Percentiles rank a stretch among this genome's conserved stretches.
These are phyloP conservation scores for Otolemur garnettii DNA, from an alignment of 2,113 vertebrate genomes.

Conservation along the genomic window DNA sequence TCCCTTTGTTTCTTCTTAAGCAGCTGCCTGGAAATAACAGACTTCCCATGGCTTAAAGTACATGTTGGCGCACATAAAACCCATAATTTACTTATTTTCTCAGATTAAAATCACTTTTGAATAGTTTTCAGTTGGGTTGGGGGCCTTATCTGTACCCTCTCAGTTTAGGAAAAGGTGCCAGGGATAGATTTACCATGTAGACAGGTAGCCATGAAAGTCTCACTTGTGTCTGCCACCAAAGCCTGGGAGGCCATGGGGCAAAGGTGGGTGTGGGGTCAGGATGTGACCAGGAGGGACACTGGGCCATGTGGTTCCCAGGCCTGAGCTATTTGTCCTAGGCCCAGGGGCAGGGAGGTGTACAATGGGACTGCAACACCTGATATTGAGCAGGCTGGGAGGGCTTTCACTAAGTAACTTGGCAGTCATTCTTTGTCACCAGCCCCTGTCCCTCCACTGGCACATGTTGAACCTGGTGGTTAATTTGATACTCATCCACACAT, in stretches of 20 bases:
- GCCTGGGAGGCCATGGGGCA: background rate
- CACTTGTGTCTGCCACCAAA: background rate
- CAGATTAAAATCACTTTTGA: slow-evolving; percentile 68
- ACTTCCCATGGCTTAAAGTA: slow-evolving; percentile 79
- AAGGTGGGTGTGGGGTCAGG: background rate
- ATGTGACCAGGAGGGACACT: background rate
- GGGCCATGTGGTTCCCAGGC: background rate
- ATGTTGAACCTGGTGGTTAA: background rate
- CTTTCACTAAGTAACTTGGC: background rate
- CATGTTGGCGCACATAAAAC: slow-evolving; percentile 59
- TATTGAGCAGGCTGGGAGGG: background rate
- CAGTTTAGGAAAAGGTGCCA: slow-evolving; percentile 11
- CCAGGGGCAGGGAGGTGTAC: background rate
- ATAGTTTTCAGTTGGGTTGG: slow-evolving; percentile 25
- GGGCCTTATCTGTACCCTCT: background rate
- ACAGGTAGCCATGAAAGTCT: background rate
- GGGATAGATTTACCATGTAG: background rate
- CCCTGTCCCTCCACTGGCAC: background rate
- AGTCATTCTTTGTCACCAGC: background rate
- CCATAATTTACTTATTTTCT: slow-evolving; percentile 71
- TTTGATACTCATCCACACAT: background rate
- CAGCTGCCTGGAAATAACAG: slow-evolving; percentile 89
- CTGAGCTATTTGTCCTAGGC: background rate
- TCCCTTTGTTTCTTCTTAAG: slow-evolving; percentile 87
- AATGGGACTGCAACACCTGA: background rate